Base-by-base conservation (phyloP, 1,140 invertebrate genomes). In the Brachionus rotundiformis region DNA sequence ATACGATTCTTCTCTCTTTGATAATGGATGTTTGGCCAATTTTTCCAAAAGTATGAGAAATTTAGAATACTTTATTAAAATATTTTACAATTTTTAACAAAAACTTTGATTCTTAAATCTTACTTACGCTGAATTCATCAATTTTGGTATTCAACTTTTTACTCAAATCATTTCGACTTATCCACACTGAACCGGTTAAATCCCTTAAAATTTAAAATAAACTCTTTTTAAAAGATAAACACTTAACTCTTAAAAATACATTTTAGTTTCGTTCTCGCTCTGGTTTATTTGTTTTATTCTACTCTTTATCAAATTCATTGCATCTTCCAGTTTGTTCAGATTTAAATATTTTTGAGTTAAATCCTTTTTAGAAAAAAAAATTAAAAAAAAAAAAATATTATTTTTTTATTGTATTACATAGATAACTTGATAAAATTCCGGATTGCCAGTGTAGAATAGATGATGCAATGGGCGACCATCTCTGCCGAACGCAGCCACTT, bases 401-500 rank as follows among this genome's bases (percentile, higher is more conserved):
- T n/a, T n/a, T n/a, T n/a, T n/a, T n/a, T n/a, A n/a, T n/a, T n/a
- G n/a, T n/a, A n/a, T 27, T 79, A 79, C 76, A 39, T 79, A 59
- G 59, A 59, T 59, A 16, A 65, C 61, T 68, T 63, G 54, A 81
- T 93, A 94, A 86, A 92, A 98, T 86, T 94, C 92, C 4, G 94
- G 92, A 85, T 91, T 92, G 54, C 90, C 90, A 0, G 95, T 98
- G 85, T 97, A 98, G 88, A 96, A 98, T 81, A 97, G 88, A 68
- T 90, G 92, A 89, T 96, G 93, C 87, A 91, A 92, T 3, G 96
- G 95, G 85, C 95, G 90, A 0, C 95, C 96, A 83, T 90, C 90
- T 84, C 91, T 89, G 89, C 95, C 94, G 90, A 98, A 98, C 87
- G 96, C 92, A 13, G 95, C 94, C 76, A 91, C 93, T 91, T 63